Conservation (phyloP, 2,113 vertebrate genomes). For the Oreochromis tanganicae region DNA sequence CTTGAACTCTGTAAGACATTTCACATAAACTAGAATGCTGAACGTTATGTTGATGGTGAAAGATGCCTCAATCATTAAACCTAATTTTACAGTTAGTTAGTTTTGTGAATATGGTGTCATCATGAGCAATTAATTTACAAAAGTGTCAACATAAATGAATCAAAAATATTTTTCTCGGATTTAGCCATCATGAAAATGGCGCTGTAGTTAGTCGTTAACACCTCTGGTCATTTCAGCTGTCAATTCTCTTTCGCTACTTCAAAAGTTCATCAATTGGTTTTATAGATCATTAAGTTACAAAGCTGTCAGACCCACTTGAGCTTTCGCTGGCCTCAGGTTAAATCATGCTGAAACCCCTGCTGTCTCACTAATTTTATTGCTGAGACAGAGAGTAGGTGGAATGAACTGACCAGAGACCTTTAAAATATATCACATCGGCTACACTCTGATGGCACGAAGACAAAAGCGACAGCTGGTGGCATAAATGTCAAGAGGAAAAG, state of each 20-base stretch:
- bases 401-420: conserved; percentile 15
- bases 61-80: background rate
- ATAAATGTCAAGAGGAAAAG: background rate
- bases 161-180: background rate
- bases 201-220: background rate
- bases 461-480: background rate
- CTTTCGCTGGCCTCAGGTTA: background rate
- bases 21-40: background rate
- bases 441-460: background rate
- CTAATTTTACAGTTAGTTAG: background rate
- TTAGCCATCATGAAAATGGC: background rate
- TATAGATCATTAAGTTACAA: background rate
- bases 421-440: conserved; percentile 2
- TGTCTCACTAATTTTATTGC: conserved; percentile 9
- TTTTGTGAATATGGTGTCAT: background rate
- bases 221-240: background rate
- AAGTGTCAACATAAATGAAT: background rate
- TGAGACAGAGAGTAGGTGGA: conserved; percentile 1
- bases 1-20: background rate
- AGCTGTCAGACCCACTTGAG: background rate
- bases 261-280: conserved; percentile 25
- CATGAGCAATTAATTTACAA: background rate
- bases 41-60: accelerated
- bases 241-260: background rate
- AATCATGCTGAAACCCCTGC: background rate